Conservation (phyloP, 2,797 vertebrate genomes). For the Microctenopoma steveboyesi region DNA sequence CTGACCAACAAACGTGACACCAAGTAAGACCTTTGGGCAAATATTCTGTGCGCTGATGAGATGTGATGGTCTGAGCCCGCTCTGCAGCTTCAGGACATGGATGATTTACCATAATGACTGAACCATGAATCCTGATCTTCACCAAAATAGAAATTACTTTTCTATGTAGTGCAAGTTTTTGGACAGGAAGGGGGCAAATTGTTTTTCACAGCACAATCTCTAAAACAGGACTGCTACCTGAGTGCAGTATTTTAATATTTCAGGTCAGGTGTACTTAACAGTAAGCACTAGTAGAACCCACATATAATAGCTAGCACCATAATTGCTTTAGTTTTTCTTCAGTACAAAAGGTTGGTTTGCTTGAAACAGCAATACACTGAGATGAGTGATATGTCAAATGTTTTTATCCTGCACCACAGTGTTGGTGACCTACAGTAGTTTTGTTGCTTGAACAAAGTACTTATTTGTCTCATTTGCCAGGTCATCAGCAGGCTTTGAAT, state of each 20-base stretch:
- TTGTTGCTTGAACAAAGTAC: slow-evolving; percentile 48
- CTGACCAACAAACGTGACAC: too few relatives aligned
- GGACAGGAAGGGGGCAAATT: too few relatives aligned
- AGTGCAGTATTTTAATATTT: slow-evolving; percentile 22
- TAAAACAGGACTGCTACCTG: slow-evolving; percentile 26
- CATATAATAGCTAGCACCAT: neutral
- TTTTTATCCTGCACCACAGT: slow-evolving; percentile 22
- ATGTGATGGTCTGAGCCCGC: too few relatives aligned
- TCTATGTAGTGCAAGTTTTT: too few relatives aligned
- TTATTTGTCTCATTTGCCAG: slow-evolving; percentile 48
- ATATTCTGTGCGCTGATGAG: too few relatives aligned
- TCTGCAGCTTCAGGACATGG: too few relatives aligned
- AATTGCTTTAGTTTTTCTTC: slow-evolving; percentile 14
- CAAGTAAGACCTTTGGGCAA: too few relatives aligned
- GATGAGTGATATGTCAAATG: slow-evolving; percentile 19
- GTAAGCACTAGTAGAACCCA: slow-evolving; percentile 4
- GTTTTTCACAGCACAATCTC: neutral
- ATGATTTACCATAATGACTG: too few relatives aligned
- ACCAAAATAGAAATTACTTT: too few relatives aligned
- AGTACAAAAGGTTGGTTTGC: slow-evolving; percentile 5
- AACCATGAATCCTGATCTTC: too few relatives aligned
- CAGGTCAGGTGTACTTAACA: slow-evolving; percentile 21
- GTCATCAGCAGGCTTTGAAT: slow-evolving; percentile 52
- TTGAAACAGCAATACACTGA: slow-evolving; percentile 4
- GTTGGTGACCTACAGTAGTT: slow-evolving; percentile 23